A percentile compares a stretch with the other conserved stretches of the same genome.
These are phyloP conservation scores for Lasioglossum oenotherae DNA, from an alignment of 2,888 invertebrate genomes.

Conservation along the genomic window DNA sequence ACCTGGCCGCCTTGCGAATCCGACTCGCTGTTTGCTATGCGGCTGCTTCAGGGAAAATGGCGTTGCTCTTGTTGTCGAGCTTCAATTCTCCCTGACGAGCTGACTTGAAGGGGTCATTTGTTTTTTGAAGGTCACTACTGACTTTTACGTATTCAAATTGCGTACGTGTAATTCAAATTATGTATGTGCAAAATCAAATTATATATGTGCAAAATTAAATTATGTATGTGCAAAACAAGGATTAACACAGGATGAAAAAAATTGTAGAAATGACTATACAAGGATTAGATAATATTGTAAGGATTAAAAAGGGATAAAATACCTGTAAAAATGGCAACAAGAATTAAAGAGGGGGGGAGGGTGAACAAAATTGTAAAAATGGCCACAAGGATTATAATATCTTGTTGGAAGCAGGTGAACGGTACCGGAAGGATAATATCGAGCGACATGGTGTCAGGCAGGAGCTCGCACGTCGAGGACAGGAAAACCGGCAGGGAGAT, in stretches of 20 bases:
- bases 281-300: too few relatives aligned
- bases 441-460: slow-evolving; percentile 74
- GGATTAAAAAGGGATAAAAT: too few relatives aligned
- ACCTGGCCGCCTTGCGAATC: neutral
- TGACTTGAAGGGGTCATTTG: neutral
- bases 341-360: too few relatives aligned
- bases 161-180: too few relatives aligned
- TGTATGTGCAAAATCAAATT: too few relatives aligned
- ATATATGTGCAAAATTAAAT: too few relatives aligned
- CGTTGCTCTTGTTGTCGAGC: neutral
- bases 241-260: too few relatives aligned
- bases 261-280: too few relatives aligned
- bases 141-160: neutral
- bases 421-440: slow-evolving; percentile 77
- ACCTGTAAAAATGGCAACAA: too few relatives aligned
- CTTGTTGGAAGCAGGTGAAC: slow-evolving; percentile 72
- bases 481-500: slow-evolving; percentile 49
- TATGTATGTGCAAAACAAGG: too few relatives aligned
- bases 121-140: neutral
- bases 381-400: neutral
- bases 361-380: neutral
- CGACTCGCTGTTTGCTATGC: neutral
- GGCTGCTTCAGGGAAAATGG: neutral
- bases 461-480: slow-evolving; percentile 35
- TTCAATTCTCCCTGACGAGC: neutral